phyloP scores from a whole-genome alignment of 2,113 vertebrate species.

The Lonchura striata region DNA sequence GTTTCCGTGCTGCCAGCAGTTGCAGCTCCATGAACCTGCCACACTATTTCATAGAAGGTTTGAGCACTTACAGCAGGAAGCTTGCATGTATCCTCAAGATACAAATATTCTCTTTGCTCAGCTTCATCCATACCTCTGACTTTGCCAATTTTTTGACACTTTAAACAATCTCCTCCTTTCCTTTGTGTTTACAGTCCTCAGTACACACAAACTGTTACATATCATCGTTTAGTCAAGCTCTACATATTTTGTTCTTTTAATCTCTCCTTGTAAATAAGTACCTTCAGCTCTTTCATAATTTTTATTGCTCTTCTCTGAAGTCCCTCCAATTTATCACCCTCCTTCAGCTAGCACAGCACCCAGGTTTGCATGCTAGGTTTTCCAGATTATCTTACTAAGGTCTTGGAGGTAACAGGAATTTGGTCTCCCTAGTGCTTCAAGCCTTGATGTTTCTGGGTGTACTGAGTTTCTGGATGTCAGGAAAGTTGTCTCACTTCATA shows the following conservation, averaged over 20 bases:
- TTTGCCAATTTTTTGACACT: background rate
- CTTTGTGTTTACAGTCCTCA: conserved; percentile 24
- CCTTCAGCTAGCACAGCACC: background rate
- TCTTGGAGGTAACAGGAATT: background rate
- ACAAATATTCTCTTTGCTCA: background rate
- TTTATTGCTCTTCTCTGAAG: conserved; percentile 32
- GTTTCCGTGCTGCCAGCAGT: background rate
- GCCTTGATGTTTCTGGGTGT: background rate
- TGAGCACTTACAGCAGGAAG: background rate
- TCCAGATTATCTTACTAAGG: background rate
- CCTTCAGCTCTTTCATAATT: background rate
- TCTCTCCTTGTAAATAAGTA: conserved; percentile 28
- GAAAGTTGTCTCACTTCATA: background rate
- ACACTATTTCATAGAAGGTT: background rate
- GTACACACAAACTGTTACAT: background rate
- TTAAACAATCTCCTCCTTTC: background rate
- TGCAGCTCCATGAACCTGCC: background rate
- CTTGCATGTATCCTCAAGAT: background rate
- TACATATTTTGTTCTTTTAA: conserved; percentile 37
- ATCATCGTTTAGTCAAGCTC: conserved; percentile 11
- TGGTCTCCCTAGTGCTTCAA: background rate
- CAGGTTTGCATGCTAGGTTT: background rate
- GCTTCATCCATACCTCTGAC: background rate
- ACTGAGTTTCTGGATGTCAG: background rate
- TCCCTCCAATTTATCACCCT: conserved; percentile 27